Evolutionary conservation across 2,113 vertebrate species (phyloP).

Genomic region (Erythrolamprus reginae): DNA sequence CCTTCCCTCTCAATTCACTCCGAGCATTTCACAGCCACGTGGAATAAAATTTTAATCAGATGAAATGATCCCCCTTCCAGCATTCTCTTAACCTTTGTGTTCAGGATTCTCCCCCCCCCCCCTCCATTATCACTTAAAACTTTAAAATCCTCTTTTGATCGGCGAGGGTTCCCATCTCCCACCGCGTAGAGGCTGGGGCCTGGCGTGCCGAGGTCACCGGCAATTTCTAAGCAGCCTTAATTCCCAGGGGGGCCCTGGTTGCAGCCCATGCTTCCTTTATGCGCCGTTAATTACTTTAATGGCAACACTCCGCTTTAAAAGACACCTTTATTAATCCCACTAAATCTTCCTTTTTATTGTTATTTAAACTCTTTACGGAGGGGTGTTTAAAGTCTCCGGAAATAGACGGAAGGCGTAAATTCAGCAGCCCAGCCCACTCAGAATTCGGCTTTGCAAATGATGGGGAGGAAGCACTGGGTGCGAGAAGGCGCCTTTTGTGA

Average conservation of each 20-base stretch:
- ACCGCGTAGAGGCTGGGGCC: slow-evolving; percentile 31
- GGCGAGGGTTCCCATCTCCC: slow-evolving; percentile 35
- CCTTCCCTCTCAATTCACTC: slow-evolving; percentile 55
- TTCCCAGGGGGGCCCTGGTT: slow-evolving; percentile 6
- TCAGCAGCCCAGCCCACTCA: not conserved
- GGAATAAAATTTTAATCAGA: slow-evolving; percentile 68
- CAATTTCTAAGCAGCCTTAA: slow-evolving; percentile 26
- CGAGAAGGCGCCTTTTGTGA: not conserved
- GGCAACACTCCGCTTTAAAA: slow-evolving; percentile 61
- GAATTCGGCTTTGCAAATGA: not conserved
- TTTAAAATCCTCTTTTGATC: slow-evolving; percentile 63
- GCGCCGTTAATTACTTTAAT: slow-evolving; percentile 68
- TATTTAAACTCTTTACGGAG: slow-evolving; percentile 63
- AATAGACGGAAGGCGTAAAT: slow-evolving; percentile 32
- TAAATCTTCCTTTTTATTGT: slow-evolving; percentile 68
- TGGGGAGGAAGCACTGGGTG: not conserved
- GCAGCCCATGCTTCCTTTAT: slow-evolving; percentile 29
- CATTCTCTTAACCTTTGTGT: slow-evolving; percentile 68
- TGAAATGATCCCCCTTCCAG: slow-evolving; percentile 64
- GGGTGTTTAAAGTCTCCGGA: slow-evolving; percentile 55
- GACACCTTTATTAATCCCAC: slow-evolving; percentile 64
- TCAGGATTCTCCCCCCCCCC: no score
- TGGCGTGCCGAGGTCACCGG: slow-evolving; percentile 27
- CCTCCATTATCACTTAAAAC: slow-evolving; percentile 59
- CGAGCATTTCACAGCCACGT: slow-evolving; percentile 58